Conservation (phyloP, 1,140 invertebrate species). For the Harlomillsia oculata region DNA sequence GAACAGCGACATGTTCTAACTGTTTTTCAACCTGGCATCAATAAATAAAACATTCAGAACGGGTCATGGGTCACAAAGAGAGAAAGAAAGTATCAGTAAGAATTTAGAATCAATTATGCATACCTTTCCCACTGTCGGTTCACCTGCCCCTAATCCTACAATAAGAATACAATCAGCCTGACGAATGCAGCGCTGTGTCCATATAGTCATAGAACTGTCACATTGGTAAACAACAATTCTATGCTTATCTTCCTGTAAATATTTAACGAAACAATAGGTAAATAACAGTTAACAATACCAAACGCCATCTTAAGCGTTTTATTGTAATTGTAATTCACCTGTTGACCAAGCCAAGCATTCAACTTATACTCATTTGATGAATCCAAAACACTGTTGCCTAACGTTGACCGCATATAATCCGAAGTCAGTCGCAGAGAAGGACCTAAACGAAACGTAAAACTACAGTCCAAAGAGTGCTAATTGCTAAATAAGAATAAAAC, state of each 20-base stretch:
- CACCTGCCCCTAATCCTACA: constrained; percentile 75
- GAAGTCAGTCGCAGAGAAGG: constrained; percentile 74
- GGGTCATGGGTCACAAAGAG: no score
- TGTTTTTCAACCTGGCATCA: constrained; percentile 75
- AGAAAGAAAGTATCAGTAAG: no score
- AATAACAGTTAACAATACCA: no score
- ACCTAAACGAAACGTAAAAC: no score
- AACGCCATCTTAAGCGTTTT: no score
- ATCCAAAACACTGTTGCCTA: constrained; percentile 79
- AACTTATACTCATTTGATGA: constrained; percentile 80
- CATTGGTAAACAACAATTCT: constrained; percentile 91
- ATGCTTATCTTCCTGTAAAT: constrained; percentile 95
- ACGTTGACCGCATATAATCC: constrained; percentile 71
- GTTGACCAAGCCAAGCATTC: constrained; percentile 93
- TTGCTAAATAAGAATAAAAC: no score
- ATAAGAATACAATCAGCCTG: constrained; percentile 98
- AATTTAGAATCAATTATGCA: no score
- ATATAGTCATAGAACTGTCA: constrained; percentile 77
- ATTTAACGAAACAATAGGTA: no score
- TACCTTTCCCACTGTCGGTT: constrained; percentile 74
- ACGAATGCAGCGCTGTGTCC: constrained; percentile 93
- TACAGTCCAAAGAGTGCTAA: no score
- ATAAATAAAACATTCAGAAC: no score
- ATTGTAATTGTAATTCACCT: no score
- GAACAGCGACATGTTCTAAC: constrained; percentile 81